Evolutionary conservation across 2,888 invertebrate genomes (phyloP), one percentile per base, ranked within the genome.

Genomic region (Macroteleia sp.): DNA sequence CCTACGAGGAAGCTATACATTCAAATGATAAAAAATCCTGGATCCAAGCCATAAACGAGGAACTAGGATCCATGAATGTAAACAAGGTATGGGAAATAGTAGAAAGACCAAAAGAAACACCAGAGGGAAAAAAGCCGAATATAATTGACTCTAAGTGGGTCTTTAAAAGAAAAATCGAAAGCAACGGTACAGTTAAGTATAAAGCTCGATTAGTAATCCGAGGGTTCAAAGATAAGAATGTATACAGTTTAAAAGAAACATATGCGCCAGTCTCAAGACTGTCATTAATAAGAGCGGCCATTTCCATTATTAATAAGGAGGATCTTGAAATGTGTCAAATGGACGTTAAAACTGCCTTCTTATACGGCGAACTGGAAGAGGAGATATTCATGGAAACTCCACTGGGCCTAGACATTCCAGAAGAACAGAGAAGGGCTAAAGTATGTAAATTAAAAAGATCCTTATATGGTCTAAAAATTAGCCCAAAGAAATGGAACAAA

Each of bases 281-380:
- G n/a, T n/a, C n/a, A n/a, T 16, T 79, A 12, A 71, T 81, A 10
- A 71, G 79, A 76, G 39, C 77, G 36, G 10, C 22, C 14, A 0
- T 56, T 12, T 56, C 62, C 10, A 34, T 34, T 34, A n/a, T n/a
- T 1, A 34, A 34, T n/a, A 34, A 34, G n/a, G 9, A 34, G 9
- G n/a, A 79, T 32, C 41, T 81, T 16, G 54, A 77, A 1, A 28
- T 71, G 14, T 14, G 46, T 30, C 77, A 81, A 77, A 34, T 81
- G 34, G 79, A 82, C 16, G 81, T 76, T 0, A 80, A 80, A 42
- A 80, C 81, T 39, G 80, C 81, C 1, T 80, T 81, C 41, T 17
- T 80, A 12, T 44, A 78, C 44, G 77, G 76, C 50, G 42, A 32
- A 16, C 16, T 66, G 10, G 57, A 66, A 16, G 69, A 76, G 12